Percentiles rank a stretch among this genome's conserved stretches.
These are phyloP conservation scores for Podarcis lilfordi DNA, from an alignment of 2,797 vertebrate species.

Conservation along the genomic window DNA sequence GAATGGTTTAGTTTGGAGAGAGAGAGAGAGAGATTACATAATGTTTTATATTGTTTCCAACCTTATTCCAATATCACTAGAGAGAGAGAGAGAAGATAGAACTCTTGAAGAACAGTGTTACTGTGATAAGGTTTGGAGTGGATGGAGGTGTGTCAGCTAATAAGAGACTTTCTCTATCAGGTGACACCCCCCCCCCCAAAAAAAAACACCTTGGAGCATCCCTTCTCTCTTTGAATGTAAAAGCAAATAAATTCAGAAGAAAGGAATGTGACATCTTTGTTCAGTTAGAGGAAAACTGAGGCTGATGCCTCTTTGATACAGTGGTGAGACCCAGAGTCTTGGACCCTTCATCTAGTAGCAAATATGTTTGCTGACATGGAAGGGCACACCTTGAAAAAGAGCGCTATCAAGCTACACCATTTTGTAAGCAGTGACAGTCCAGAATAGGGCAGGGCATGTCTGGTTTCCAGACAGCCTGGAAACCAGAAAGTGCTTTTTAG, in stretches of 20 bases:
- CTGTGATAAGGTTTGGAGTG: neutral
- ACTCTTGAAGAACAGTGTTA: neutral
- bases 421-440: neutral
- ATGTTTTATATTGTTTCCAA: too few relatives aligned
- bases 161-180: neutral
- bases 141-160: too few relatives aligned
- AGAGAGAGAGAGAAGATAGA: neutral
- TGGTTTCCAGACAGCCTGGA: neutral
- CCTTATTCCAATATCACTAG: neutral
- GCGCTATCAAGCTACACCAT: neutral
- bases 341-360: neutral
- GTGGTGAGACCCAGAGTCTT: too few relatives aligned
- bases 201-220: neutral
- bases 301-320: neutral
- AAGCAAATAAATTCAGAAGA: neutral
- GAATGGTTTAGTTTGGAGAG: neutral
- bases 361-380: neutral
- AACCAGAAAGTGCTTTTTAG: conserved; percentile 57
- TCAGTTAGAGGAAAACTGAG: neutral
- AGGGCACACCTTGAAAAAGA: neutral
- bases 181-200: neutral
- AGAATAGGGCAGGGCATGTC: neutral
- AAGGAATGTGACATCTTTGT: neutral
- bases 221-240: neutral
- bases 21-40: too few relatives aligned